These are phyloP conservation scores for Lagenorhynchus albirostris DNA, from an alignment of 2,113 vertebrate genomes.

Conservation along the genomic window DNA sequence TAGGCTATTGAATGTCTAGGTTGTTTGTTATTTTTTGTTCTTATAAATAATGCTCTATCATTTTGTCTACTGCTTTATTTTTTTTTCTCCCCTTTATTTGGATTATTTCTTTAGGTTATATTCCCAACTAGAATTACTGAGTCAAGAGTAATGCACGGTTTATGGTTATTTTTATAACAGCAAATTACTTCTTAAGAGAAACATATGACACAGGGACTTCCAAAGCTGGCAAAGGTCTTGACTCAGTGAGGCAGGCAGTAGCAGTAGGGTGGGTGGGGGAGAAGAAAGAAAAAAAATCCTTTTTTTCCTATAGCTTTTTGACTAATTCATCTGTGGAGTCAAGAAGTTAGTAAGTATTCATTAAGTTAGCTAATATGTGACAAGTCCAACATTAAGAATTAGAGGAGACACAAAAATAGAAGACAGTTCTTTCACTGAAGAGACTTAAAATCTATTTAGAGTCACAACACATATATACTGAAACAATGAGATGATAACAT, in stretches of 20 bases:
- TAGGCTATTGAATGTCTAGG: constrained; percentile 3
- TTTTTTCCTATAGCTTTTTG: not conserved
- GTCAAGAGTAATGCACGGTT: not conserved
- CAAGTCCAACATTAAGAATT: not conserved
- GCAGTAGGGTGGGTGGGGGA: not conserved
- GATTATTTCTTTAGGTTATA: not conserved
- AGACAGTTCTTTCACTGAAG: not conserved
- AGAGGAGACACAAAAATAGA: not conserved
- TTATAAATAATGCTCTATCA: not conserved
- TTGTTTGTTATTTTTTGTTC: not conserved
- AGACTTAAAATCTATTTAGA: not conserved
- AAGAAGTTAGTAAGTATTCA: not conserved
- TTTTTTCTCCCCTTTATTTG: not conserved
- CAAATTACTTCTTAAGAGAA: not conserved
- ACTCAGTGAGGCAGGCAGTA: not conserved
- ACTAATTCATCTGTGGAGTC: constrained; percentile 4
- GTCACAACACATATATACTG: not conserved
- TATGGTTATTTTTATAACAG: not conserved
- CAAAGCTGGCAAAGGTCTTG: not conserved
- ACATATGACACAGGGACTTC: not conserved
- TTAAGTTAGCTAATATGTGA: not conserved
- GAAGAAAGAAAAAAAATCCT: not conserved
- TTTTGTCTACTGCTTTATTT: not conserved
- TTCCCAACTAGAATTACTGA: not conserved
- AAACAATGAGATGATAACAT: not conserved